phyloP scores from a whole-genome alignment of 2,113 vertebrate genomes.

The Ammodytes dubius region DNA sequence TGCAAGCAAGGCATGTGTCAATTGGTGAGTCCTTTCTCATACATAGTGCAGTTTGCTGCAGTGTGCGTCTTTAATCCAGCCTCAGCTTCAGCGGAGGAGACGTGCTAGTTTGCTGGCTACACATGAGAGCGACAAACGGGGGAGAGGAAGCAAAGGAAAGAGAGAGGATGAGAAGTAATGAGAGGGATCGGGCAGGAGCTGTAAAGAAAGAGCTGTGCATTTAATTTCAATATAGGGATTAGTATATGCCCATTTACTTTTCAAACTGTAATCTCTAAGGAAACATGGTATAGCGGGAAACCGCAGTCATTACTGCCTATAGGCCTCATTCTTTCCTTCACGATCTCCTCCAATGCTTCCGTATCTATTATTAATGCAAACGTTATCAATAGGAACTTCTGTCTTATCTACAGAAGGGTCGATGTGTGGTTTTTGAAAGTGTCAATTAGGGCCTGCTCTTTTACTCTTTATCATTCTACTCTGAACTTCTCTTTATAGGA shows the following conservation, averaged over 20 bases:
- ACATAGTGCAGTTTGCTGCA: slow-evolving; percentile 60
- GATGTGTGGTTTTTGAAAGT: slow-evolving; percentile 59
- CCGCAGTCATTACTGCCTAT: slow-evolving; percentile 63
- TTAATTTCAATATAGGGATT: slow-evolving; percentile 71
- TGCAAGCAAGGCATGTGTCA: slow-evolving; percentile 69
- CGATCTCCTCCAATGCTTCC: slow-evolving; percentile 29
- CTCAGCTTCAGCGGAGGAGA: slow-evolving; percentile 35
- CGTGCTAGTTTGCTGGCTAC: slow-evolving; percentile 50
- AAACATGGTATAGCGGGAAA: slow-evolving; percentile 50
- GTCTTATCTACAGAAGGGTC: slow-evolving; percentile 44
- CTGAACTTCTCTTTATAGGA: slow-evolving; percentile 45
- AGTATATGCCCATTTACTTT: slow-evolving; percentile 65
- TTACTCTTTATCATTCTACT: slow-evolving; percentile 30
- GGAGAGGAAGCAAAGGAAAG: slow-evolving; percentile 1
- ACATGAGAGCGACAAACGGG: slow-evolving; percentile 46
- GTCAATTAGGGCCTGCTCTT: slow-evolving; percentile 42
- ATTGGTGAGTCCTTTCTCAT: slow-evolving; percentile 67
- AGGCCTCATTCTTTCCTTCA: slow-evolving; percentile 36
- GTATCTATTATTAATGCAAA: slow-evolving; percentile 78
- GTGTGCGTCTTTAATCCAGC: slow-evolving; percentile 67
- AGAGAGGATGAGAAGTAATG: slow-evolving; percentile 12
- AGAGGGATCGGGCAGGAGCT: slow-evolving; percentile 24
- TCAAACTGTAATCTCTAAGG: slow-evolving; percentile 64
- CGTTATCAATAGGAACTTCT: slow-evolving; percentile 65
- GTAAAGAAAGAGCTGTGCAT: slow-evolving; percentile 56